phyloP scores from a whole-genome alignment of 2,113 vertebrate species.

The Furnarius figulus region DNA sequence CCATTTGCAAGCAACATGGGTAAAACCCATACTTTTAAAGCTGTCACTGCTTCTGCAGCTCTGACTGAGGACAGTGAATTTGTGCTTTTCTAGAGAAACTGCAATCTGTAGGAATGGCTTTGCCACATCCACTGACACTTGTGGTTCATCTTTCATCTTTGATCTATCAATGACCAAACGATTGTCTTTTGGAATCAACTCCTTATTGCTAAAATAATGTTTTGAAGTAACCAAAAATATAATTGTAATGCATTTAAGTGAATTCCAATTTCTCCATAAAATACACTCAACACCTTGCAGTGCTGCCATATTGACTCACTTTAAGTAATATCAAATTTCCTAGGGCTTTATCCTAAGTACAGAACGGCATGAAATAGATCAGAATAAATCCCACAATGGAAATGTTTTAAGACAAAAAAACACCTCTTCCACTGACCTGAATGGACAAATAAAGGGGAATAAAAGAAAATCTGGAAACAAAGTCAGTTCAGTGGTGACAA shows the following conservation, averaged over 20 bases:
- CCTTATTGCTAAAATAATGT: not conserved
- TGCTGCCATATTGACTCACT: not conserved
- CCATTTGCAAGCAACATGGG: not conserved
- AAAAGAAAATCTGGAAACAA: not conserved
- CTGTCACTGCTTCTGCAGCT: not conserved
- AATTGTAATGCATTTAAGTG: not conserved
- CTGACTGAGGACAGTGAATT: not conserved
- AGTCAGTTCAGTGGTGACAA: not conserved
- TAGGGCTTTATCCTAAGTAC: not conserved
- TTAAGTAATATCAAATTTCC: not conserved
- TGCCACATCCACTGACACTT: not conserved
- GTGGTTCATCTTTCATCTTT: not conserved
- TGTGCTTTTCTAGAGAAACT: not conserved
- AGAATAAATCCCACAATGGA: not conserved
- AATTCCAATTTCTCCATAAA: not conserved
- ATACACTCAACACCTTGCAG: not conserved
- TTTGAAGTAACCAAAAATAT: not conserved
- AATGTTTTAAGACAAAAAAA: not conserved
- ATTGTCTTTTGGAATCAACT: not conserved
- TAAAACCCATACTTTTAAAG: not conserved
- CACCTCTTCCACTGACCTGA: not conserved
- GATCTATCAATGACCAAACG: not conserved
- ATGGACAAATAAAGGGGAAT: not conserved
- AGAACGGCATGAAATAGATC: not conserved
- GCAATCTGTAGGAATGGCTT: not conserved